These are phyloP conservation scores for Patella pellucida DNA, from an alignment of 2,888 invertebrate genomes.

Conservation along the genomic window DNA sequence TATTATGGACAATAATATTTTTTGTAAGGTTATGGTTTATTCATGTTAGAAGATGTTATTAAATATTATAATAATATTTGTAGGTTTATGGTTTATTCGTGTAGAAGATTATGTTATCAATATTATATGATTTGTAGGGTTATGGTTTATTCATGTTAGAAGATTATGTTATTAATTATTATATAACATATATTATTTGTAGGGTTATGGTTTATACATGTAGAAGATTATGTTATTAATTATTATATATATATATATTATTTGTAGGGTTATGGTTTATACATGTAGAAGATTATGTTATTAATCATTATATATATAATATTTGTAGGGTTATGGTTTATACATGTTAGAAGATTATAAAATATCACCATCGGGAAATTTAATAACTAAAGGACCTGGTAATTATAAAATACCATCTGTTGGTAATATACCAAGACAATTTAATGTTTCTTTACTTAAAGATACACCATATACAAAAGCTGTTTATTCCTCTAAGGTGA, in stretches of 20 bases:
- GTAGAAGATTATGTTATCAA: slow-evolving; percentile 80
- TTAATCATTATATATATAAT: neutral
- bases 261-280: too few species aligned
- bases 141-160: slow-evolving; percentile 66
- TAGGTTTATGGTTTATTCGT: slow-evolving; percentile 69
- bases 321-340: slow-evolving; percentile 84
- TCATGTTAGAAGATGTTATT: too few species aligned
- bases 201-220: slow-evolving; percentile 70
- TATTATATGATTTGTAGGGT: too few species aligned
- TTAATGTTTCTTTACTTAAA: slow-evolving; percentile 92
- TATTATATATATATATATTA: neutral
- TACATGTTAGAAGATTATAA: slow-evolving; percentile 91
- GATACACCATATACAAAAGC: slow-evolving; percentile 92
- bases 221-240: neutral
- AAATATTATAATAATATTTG: neutral
- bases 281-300: neutral
- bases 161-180: too few species aligned
- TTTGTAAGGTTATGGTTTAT: too few species aligned
- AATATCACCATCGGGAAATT: slow-evolving; percentile 85
- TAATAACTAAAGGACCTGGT: slow-evolving; percentile 90
- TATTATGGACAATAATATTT: too few species aligned
- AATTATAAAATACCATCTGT: slow-evolving; percentile 95
- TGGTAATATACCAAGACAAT: slow-evolving; percentile 89
- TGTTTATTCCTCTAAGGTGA: slow-evolving; percentile 94
- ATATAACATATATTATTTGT: slow-evolving; percentile 15